Evolutionary conservation across 2,113 vertebrate species (phyloP).

Genomic region (Carlito syrichta): DNA sequence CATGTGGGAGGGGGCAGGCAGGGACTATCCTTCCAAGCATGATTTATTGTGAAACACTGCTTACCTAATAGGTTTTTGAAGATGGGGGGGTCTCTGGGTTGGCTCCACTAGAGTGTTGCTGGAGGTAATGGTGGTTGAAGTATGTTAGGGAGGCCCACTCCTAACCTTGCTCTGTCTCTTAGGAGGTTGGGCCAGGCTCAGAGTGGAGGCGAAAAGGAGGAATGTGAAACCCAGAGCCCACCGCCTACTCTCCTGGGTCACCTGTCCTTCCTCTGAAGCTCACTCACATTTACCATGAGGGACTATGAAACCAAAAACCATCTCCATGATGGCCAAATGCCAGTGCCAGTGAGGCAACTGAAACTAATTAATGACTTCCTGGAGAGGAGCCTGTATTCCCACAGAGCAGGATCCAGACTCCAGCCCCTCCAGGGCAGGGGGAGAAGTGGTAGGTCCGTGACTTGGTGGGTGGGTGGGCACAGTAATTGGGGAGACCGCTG

Average conservation of each 20-base stretch:
- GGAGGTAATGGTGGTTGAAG: too few species aligned
- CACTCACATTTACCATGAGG: fast-evolving
- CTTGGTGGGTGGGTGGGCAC: fast-evolving
- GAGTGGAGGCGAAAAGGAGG: too few species aligned
- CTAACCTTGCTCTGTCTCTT: too few species aligned
- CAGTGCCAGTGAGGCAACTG: fast-evolving
- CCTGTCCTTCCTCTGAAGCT: fast-evolving
- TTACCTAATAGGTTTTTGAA: too few species aligned
- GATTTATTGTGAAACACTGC: too few species aligned
- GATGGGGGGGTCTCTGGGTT: too few species aligned
- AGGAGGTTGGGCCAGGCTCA: too few species aligned
- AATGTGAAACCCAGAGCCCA: background rate
- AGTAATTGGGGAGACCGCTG: fast-evolving
- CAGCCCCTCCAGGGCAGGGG: background rate
- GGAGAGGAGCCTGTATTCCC: background rate
- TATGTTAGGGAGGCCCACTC: too few species aligned
- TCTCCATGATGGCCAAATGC: fast-evolving
- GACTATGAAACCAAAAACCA: fast-evolving
- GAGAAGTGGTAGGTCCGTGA: fast-evolving
- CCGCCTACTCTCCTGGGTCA: fast-evolving
- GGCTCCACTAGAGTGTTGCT: too few species aligned
- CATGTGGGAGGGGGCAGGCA: too few species aligned
- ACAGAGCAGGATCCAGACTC: fast-evolving
- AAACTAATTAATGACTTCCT: background rate
- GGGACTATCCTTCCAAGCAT: too few species aligned